phyloP scores from a whole-genome alignment of 2,888 invertebrate genomes.

The Clivina fossor region DNA sequence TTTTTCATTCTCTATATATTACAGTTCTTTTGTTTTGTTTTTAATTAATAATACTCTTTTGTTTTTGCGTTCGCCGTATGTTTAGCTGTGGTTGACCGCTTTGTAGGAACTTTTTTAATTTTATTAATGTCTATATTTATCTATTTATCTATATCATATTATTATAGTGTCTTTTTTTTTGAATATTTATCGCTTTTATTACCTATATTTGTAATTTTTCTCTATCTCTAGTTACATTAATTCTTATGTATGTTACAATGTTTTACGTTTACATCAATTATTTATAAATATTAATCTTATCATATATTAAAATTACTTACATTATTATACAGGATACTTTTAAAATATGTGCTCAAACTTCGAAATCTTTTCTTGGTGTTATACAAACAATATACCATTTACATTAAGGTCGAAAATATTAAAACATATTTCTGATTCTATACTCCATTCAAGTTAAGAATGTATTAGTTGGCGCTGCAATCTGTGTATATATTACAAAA shows the following conservation, averaged over 20 bases:
- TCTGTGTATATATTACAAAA: too few species aligned
- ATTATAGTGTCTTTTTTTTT: neutral
- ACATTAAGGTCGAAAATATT: too few species aligned
- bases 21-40: constrained; percentile 13
- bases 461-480: too few species aligned
- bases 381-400: too few species aligned
- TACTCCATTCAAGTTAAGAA: too few species aligned
- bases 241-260: too few species aligned
- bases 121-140: neutral
- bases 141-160: neutral
- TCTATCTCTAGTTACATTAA: too few species aligned
- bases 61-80: constrained; percentile 10
- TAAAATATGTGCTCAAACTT: too few species aligned
- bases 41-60: neutral
- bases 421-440: too few species aligned
- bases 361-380: too few species aligned
- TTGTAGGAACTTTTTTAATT: neutral
- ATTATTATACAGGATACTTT: neutral
- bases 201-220: too few species aligned
- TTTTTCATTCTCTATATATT: constrained; percentile 20
- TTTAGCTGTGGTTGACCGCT: constrained; percentile 12
- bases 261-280: neutral
- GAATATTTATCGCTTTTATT: too few species aligned
- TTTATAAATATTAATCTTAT: neutral
- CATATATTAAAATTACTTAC: neutral